Base-by-base conservation (phyloP, 2,113 vertebrate genomes). In the Tonatia bakeri region DNA sequence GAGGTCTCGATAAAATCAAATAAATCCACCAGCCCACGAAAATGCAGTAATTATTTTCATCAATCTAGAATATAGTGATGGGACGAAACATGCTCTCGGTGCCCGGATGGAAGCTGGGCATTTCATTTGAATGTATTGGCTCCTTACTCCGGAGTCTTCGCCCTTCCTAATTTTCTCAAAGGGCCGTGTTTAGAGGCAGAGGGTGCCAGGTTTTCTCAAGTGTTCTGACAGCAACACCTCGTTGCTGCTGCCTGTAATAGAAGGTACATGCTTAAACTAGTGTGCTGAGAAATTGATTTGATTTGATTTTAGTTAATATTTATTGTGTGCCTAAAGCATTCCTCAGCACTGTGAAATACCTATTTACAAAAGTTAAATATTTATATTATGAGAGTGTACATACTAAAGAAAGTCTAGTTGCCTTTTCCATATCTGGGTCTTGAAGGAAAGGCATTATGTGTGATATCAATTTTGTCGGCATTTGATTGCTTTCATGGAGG, bases 291-390 rank as follows among this genome's bases (percentile, higher is more conserved):
- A 84, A 31, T 40, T 52, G n/a, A 80, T 92, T 80, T 84, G 38
- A 67, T 86, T 90, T 91, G 45, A 92, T 87, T 90, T 94, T 59
- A 70, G 70, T 85, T 95, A 69, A 61, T 95, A 56, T 85, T 77
- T 95, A 76, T 87, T 92, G 59, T 94, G 33, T 81, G 45, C 81
- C 82, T 91, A 81, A 47, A 95, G 79, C 80, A 87, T 92, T 95
- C 64, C 52, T 95, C 22, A 4, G 59, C 40, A 36, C 65, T 76
- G 33, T 72, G 59, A 87, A 93, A 94, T 17, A 89, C 77, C 70
- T 56, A 7, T 38, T 77, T 64, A 84, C 54, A 90, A 45, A 90
- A 83, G 81, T 64, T 92, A 64, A 90, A 73, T 96, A 54, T 94
- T 96, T 86, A 70, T 88, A 90, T 94, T 67, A 13, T 50, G 43